Evolutionary conservation across 2,888 invertebrate species (phyloP).

Genomic region (Lordiphosa andalusiaca): DNA sequence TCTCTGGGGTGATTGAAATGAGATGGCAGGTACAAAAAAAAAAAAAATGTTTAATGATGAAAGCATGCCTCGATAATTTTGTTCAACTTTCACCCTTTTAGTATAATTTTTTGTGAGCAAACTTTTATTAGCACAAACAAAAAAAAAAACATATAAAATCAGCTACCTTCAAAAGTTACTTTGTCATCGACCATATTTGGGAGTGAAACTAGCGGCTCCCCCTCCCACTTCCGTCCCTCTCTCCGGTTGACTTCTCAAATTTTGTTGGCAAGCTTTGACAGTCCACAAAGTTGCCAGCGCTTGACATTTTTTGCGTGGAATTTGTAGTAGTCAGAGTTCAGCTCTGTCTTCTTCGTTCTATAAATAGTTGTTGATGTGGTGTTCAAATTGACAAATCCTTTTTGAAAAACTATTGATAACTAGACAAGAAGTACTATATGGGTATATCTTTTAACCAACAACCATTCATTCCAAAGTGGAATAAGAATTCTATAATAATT

Average conservation of each 20-base stretch:
- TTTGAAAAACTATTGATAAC: neutral
- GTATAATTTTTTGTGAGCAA: neutral
- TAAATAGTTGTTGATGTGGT: neutral
- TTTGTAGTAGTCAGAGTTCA: slow-evolving; percentile 1
- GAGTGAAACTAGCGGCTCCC: neutral
- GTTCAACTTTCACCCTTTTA: neutral
- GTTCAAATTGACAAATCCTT: neutral
- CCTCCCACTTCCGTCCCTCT: no score
- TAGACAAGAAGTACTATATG: no score
- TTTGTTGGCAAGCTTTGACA: slow-evolving; percentile 6
- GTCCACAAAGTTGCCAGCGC: slow-evolving; percentile 1
- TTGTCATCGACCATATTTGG: neutral
- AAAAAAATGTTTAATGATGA: slow-evolving; percentile 1
- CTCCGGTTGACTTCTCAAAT: neutral
- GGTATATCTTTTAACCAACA: no score
- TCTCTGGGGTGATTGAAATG: slow-evolving; percentile 9
- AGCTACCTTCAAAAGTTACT: slow-evolving; percentile 7
- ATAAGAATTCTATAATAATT: no score
- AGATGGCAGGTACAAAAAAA: slow-evolving; percentile 3
- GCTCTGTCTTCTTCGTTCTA: neutral
- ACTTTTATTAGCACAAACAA: slow-evolving; percentile 6
- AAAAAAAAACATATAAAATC: slow-evolving; percentile 4
- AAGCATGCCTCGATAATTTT: slow-evolving; percentile 1
- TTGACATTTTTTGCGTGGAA: slow-evolving; percentile 9
- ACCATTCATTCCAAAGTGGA: no score